A percentile compares a stretch with the other conserved stretches of the same genome.
These are phyloP conservation scores for sheep (Ovis aries) DNA, from an alignment of 2,113 vertebrate genomes.

Conservation along the genomic window ARS-UI_Ramb_v3.0 NC_056065.1:17376501-17377000, in stretches of 20 bases:
- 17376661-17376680: background rate
- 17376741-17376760: background rate
- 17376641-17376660: background rate
- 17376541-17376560: background rate
- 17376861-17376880: background rate
- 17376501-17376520: background rate
- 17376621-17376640: background rate
- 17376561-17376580: background rate
- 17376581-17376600: background rate
- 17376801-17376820: background rate
- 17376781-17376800: accelerated
- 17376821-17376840: background rate
- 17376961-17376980: background rate
- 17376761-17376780: background rate
- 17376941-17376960: background rate
- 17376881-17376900: background rate
- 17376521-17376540: background rate
- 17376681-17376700: background rate
- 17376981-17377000: background rate
- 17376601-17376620: background rate
- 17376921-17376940: background rate
- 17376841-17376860: background rate
- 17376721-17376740: background rate
- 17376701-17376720: background rate
- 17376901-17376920: background rate